These are phyloP conservation scores for Colostygia pectinataria DNA, from an alignment of 2,888 invertebrate species.

Conservation along the genomic window DNA sequence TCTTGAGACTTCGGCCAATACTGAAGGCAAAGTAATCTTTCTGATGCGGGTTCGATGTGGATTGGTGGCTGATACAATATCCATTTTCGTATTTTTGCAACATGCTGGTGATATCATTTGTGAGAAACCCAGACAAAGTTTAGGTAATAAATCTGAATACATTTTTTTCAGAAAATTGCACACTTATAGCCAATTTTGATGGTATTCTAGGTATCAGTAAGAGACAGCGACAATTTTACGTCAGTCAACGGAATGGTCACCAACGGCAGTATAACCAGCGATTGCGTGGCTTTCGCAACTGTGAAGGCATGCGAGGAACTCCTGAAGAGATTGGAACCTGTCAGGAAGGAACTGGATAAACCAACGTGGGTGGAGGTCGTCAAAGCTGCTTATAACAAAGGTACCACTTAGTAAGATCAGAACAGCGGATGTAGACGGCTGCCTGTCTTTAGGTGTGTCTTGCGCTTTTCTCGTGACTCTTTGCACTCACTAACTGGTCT, in stretches of 20 bases:
- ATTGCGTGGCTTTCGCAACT: slow-evolving; percentile 84
- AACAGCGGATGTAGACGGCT: background rate
- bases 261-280: slow-evolving; percentile 89
- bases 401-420: slow-evolving; percentile 35
- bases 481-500: no score
- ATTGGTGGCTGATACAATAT: no score
- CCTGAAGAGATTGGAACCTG: slow-evolving; percentile 67
- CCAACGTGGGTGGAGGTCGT: slow-evolving; percentile 80
- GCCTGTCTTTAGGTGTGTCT: no score
- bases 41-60: no score
- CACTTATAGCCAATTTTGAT: background rate
- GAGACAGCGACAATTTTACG: slow-evolving; percentile 85
- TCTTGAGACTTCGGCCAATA: no score
- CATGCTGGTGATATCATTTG: no score
- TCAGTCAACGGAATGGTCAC: slow-evolving; percentile 87
- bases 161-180: no score
- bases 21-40: no score
- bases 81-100: no score
- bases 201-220: slow-evolving; percentile 66
- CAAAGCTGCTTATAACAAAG: slow-evolving; percentile 69
- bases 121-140: no score
- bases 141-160: no score
- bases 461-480: no score
- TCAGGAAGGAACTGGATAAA: slow-evolving; percentile 59
- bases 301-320: slow-evolving; percentile 79